Evolutionary conservation across 1,140 invertebrate species (phyloP), one percentile per base, ranked within the genome.

Genomic region (Eupristina koningsbergeri): DNA sequence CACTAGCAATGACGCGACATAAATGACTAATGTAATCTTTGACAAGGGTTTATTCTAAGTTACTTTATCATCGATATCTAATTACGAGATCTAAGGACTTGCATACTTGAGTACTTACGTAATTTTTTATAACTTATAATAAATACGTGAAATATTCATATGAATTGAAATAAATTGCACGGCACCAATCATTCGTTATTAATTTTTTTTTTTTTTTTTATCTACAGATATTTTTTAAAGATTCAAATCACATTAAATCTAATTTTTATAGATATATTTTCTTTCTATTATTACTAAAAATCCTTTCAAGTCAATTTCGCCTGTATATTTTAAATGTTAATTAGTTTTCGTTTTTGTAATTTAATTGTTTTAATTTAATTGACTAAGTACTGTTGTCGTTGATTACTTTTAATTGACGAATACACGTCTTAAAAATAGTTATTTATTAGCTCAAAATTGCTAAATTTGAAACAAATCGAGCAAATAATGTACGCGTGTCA

Each of bases 141-240:
- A n/a, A n/a, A n/a, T n/a, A n/a, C n/a, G n/a, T n/a, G n/a, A n/a
- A n/a, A n/a, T n/a, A n/a, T n/a, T n/a, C n/a, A n/a, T n/a, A n/a
- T n/a, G n/a, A n/a, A n/a, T n/a, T n/a, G n/a, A 41, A 81, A 39
- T 74, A 81, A 45, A 81, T 80, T 74, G 69, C 69, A 81, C 69
- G n/a, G 17, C 13, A 31, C 22, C n/a, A 61, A 39, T 50, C 15
- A 73, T 71, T 53, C 19, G 47, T 58, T 81, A 53, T 15, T 77
- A 77, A 36, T 9, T 34, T 75, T n/a, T n/a, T n/a, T n/a, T n/a
- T n/a, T n/a, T n/a, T n/a, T n/a, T n/a, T n/a, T 50, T 47, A 34
- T 75, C 26, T 1, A 63, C 0, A 41, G 11, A 47, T 6, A 26
- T 58, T 53, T 58, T 58, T 8, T n/a, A 1, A 41, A 71, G 17